phyloP scores from a whole-genome alignment of 1,140 invertebrate species.

The Lasaia peninsularis region DNA sequence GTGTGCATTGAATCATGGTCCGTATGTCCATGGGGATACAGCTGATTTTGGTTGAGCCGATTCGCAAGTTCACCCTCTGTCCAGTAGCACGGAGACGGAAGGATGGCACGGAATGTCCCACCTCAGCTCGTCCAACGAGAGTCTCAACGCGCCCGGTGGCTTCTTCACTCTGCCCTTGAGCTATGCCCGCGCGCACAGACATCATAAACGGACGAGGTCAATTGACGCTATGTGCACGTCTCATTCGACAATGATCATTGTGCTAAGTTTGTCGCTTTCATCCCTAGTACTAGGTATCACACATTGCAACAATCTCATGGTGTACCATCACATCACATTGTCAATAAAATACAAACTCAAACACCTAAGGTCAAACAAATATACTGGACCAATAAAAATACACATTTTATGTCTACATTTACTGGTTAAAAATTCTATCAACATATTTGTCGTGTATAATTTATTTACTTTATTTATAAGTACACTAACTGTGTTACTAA shows the following conservation, averaged over 20 bases:
- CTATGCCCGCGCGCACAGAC: constrained; percentile 80
- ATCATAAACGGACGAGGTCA: constrained; percentile 80
- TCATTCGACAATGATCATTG: constrained; percentile 37
- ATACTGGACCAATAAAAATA: not conserved
- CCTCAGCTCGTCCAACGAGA: constrained; percentile 67
- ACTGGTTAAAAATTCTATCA: not conserved
- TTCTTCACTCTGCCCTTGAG: constrained; percentile 80
- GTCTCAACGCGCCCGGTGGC: constrained; percentile 63
- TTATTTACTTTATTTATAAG: no score
- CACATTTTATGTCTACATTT: not conserved
- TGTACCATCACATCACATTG: not conserved
- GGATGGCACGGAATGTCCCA: constrained; percentile 41
- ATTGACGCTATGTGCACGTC: constrained; percentile 50
- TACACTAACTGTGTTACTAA: no score
- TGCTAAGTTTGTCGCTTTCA: constrained; percentile 36
- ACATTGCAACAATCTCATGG: constrained; percentile 5
- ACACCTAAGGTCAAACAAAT: not conserved
- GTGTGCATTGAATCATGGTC: not conserved
- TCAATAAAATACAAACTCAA: not conserved
- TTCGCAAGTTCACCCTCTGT: constrained; percentile 10
- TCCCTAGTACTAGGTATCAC: constrained; percentile 14
- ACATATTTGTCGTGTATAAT: no score
- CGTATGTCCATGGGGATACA: not conserved
- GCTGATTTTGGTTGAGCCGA: constrained; percentile 3
- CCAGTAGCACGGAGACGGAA: constrained; percentile 45